Percentiles rank a stretch among this genome's conserved stretches.
Evolutionary conservation across 2,888 invertebrate genomes (phyloP).

Genomic region (Hirtodrosophila trivittata): DNA sequence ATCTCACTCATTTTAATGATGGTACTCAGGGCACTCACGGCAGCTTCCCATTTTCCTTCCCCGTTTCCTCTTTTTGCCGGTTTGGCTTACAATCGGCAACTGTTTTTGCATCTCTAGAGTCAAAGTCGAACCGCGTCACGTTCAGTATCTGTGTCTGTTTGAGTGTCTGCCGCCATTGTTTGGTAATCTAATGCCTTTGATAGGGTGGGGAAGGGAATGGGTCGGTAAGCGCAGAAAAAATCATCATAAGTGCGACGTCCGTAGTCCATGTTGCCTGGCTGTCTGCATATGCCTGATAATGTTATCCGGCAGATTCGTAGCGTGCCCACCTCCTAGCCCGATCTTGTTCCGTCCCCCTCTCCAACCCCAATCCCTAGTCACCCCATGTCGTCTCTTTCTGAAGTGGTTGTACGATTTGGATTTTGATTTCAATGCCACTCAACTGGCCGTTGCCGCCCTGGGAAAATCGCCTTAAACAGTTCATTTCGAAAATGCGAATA

Average conservation of each 20-base stretch:
- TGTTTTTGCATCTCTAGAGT: slow-evolving; percentile 35
- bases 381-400: slow-evolving; percentile 37
- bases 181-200: slow-evolving; percentile 65
- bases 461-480: slow-evolving; percentile 79
- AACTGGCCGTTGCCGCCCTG: slow-evolving; percentile 68
- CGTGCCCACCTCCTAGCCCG: slow-evolving; percentile 6
- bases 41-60: not conserved
- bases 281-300: slow-evolving; percentile 69
- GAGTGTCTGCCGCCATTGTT: slow-evolving; percentile 59
- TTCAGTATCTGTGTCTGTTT: slow-evolving; percentile 8
- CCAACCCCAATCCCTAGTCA: not conserved
- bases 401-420: slow-evolving; percentile 76
- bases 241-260: slow-evolving; percentile 65
- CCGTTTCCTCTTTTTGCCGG: slow-evolving; percentile 10
- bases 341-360: slow-evolving; percentile 4
- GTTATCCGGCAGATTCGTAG: slow-evolving; percentile 28
- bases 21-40: slow-evolving; percentile 33
- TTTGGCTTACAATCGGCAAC: slow-evolving; percentile 36
- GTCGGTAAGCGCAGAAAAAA: slow-evolving; percentile 25
- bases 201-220: slow-evolving; percentile 18
- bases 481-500: slow-evolving; percentile 70
- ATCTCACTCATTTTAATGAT: slow-evolving; percentile 37
- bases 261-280: slow-evolving; percentile 20
- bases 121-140: slow-evolving; percentile 5
- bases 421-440: slow-evolving; percentile 80